A percentile compares a stretch with the other conserved stretches of the same genome.
Evolutionary conservation across 2,113 vertebrate species (phyloP).

Genomic region (Clinocottus analis): DNA sequence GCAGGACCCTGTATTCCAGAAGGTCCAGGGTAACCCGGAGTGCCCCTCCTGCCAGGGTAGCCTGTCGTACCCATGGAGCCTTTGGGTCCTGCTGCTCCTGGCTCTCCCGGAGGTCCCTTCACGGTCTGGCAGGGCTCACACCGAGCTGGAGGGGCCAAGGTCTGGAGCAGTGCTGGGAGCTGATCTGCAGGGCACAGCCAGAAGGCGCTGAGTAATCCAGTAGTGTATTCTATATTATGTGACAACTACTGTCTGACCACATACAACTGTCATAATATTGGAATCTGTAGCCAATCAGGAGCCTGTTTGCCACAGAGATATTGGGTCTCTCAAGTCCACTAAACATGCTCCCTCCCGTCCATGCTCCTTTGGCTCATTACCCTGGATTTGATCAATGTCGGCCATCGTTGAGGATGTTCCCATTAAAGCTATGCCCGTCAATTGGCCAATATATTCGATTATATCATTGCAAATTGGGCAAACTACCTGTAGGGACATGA

Average conservation of each 20-base stretch:
- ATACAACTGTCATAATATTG: neutral
- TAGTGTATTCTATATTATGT: neutral
- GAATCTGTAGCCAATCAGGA: conserved; percentile 1
- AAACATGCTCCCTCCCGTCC: neutral
- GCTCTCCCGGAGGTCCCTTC: conserved; percentile 79
- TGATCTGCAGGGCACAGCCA: conserved; percentile 72
- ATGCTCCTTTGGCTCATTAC: neutral
- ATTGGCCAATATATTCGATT: neutral
- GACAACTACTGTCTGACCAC: neutral
- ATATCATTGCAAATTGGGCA: neutral
- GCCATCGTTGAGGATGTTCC: neutral
- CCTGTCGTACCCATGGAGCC: conserved; percentile 79
- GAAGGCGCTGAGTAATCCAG: neutral
- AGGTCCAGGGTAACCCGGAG: conserved; percentile 81
- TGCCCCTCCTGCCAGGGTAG: conserved; percentile 80
- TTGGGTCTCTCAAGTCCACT: neutral
- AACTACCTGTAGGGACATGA: neutral
- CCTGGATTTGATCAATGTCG: neutral
- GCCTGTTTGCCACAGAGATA: neutral
- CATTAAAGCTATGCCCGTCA: neutral
- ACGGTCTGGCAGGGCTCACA: conserved; percentile 78
- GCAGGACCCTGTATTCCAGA: conserved; percentile 78
- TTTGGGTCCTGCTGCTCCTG: conserved; percentile 79
- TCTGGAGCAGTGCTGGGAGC: conserved; percentile 81
- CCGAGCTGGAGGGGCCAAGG: conserved; percentile 55